phyloP scores from a whole-genome alignment of 2,113 vertebrate species.

The Hippocampus comes region DNA sequence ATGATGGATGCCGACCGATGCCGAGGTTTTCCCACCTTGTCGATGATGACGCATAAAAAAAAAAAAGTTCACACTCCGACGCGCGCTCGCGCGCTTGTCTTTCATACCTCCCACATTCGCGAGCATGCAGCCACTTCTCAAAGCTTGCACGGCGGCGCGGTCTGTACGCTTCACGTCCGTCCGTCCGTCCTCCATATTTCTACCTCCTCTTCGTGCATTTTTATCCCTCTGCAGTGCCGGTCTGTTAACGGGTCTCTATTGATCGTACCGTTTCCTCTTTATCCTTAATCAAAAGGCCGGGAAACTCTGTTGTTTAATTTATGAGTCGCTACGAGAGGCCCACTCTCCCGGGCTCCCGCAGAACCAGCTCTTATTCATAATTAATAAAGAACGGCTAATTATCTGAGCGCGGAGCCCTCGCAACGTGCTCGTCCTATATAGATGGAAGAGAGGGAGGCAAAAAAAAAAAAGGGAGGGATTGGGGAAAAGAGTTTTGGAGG shows the following conservation, averaged over 20 bases:
- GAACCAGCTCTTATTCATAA: constrained; percentile 64
- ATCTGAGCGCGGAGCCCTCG: constrained; percentile 40
- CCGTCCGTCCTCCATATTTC: not conserved
- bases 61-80: constrained; percentile 22
- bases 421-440: constrained; percentile 45
- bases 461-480: not conserved
- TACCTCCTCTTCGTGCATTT: constrained; percentile 20
- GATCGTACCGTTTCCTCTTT: constrained; percentile 70
- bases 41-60: constrained; percentile 30
- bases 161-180: not conserved
- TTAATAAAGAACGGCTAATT: constrained; percentile 70
- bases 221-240: constrained; percentile 41
- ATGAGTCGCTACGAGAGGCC: constrained; percentile 62
- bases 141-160: not conserved
- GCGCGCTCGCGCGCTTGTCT: constrained; percentile 2
- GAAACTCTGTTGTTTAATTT: constrained; percentile 73
- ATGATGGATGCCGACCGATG: constrained; percentile 38
- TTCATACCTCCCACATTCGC: constrained; percentile 9
- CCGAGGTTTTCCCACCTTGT: constrained; percentile 46
- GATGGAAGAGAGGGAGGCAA: constrained; percentile 6
- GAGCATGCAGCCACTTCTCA: constrained; percentile 12
- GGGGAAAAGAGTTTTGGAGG: constrained; percentile 1
- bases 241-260: constrained; percentile 65
- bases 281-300: constrained; percentile 75
- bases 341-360: constrained; percentile 60